A percentile compares a stretch with the other conserved stretches of the same genome.
phyloP scores from a whole-genome alignment of 1,140 invertebrate species.

The Caerostris extrusa region DNA sequence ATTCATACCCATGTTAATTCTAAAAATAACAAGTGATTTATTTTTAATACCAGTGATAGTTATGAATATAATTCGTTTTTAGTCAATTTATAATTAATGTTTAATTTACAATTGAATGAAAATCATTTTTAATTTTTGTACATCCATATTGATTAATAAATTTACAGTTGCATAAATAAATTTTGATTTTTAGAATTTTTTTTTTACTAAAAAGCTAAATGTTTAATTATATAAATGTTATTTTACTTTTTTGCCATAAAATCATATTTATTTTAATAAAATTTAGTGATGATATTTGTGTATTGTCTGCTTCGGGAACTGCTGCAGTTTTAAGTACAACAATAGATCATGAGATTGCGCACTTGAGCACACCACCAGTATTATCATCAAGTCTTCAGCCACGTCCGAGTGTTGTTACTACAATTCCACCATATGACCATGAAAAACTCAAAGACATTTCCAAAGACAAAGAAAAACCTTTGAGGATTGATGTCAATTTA shows the following conservation, averaged over 20 bases:
- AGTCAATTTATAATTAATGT: too few relatives aligned
- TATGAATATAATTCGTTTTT: too few relatives aligned
- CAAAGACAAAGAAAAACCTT: conserved; percentile 79
- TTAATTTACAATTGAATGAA: too few relatives aligned
- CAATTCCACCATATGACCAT: conserved; percentile 9
- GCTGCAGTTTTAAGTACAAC: conserved; percentile 89
- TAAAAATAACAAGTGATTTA: too few relatives aligned
- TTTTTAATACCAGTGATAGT: too few relatives aligned
- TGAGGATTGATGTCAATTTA: conserved; percentile 77
- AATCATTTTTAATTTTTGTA: too few relatives aligned
- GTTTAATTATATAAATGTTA: too few relatives aligned
- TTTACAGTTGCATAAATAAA: too few relatives aligned
- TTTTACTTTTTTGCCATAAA: neutral
- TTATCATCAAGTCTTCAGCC: conserved; percentile 58
- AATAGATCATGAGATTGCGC: conserved; percentile 16
- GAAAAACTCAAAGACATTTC: conserved; percentile 68
- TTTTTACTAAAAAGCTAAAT: too few relatives aligned
- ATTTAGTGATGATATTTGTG: conserved; percentile 94
- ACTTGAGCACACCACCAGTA: conserved; percentile 64
- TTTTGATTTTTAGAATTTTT: too few relatives aligned
- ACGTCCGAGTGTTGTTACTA: conserved; percentile 60
- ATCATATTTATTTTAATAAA: neutral
- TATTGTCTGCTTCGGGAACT: conserved; percentile 95
- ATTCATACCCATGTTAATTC: too few relatives aligned
- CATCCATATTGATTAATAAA: too few relatives aligned